Percentiles rank a stretch among this genome's conserved stretches.
Evolutionary conservation across 2,797 vertebrate genomes (phyloP).

Genomic region (Sciurus carolinensis): DNA sequence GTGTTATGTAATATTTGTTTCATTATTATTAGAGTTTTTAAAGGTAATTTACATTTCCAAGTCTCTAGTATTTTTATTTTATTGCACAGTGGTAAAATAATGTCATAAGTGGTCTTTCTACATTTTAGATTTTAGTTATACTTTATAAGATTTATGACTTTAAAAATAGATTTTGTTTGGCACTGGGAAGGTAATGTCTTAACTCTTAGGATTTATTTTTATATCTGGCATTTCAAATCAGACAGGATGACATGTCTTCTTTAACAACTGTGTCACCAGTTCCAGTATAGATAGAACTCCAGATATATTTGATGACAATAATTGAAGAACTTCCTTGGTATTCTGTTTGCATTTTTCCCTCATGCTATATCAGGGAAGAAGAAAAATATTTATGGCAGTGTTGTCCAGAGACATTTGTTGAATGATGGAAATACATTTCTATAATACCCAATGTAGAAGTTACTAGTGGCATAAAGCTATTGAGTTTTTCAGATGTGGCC

Average conservation of each 20-base stretch:
- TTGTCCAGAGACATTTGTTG: neutral
- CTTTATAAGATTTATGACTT: neutral
- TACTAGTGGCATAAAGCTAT: neutral
- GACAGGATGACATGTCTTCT: neutral
- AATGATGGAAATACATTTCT: neutral
- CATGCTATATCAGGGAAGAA: neutral
- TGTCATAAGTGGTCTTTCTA: neutral
- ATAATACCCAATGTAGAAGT: neutral
- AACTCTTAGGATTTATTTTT: neutral
- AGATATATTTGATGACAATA: neutral
- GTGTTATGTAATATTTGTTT: neutral
- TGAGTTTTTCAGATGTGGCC: neutral
- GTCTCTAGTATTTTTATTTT: neutral
- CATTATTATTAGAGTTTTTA: neutral
- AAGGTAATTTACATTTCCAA: neutral
- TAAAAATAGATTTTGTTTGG: neutral
- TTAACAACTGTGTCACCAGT: neutral
- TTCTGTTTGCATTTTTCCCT: neutral
- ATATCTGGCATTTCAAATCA: neutral
- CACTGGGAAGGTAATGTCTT: neutral
- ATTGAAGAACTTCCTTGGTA: neutral
- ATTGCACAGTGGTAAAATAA: neutral
- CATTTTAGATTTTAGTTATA: neutral
- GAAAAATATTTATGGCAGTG: neutral
- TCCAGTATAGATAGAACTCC: neutral